Evolutionary conservation across 2,113 vertebrate species (phyloP).

Genomic region (Pachypanchax playfairii): DNA sequence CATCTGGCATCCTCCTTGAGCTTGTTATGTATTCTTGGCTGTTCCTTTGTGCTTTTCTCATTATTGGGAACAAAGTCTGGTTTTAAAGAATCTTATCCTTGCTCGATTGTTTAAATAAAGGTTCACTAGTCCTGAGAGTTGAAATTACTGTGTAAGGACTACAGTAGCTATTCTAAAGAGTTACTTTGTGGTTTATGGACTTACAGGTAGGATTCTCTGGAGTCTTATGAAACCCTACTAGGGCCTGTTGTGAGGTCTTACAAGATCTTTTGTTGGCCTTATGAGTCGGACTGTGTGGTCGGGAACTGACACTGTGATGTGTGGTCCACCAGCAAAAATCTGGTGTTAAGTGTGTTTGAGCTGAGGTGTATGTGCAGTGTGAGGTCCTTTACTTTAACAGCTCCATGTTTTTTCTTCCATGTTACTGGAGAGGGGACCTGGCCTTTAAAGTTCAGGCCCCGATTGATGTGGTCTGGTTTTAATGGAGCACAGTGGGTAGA

Average conservation of each 20-base stretch:
- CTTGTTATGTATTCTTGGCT: slow-evolving; percentile 56
- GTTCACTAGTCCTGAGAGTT: slow-evolving; percentile 43
- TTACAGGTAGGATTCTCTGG: slow-evolving; percentile 57
- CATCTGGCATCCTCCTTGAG: slow-evolving; percentile 58
- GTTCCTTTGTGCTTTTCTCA: slow-evolving; percentile 33
- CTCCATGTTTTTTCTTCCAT: slow-evolving; percentile 58
- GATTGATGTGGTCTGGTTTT: slow-evolving; percentile 76
- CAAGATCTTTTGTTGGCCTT: slow-evolving; percentile 67
- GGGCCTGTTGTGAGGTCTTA: slow-evolving; percentile 60
- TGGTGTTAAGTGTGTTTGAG: slow-evolving; percentile 54
- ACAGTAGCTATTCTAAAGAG: slow-evolving; percentile 36
- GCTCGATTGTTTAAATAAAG: slow-evolving; percentile 55
- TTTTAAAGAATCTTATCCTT: slow-evolving; percentile 51
- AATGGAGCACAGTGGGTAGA: slow-evolving; percentile 75
- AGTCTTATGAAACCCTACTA: slow-evolving; percentile 38
- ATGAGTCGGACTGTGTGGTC: slow-evolving; percentile 70
- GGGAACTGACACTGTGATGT: slow-evolving; percentile 53
- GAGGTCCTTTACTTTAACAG: slow-evolving; percentile 70
- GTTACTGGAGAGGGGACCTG: slow-evolving; percentile 66
- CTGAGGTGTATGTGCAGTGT: slow-evolving; percentile 52
- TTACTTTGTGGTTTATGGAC: slow-evolving; percentile 45
- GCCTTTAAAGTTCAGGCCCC: slow-evolving; percentile 72
- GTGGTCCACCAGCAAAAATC: slow-evolving; percentile 64
- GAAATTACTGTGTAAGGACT: slow-evolving; percentile 34
- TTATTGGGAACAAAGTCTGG: slow-evolving; percentile 36